Conservation (phyloP, 2,113 vertebrate genomes). For the Columbina picui region DNA sequence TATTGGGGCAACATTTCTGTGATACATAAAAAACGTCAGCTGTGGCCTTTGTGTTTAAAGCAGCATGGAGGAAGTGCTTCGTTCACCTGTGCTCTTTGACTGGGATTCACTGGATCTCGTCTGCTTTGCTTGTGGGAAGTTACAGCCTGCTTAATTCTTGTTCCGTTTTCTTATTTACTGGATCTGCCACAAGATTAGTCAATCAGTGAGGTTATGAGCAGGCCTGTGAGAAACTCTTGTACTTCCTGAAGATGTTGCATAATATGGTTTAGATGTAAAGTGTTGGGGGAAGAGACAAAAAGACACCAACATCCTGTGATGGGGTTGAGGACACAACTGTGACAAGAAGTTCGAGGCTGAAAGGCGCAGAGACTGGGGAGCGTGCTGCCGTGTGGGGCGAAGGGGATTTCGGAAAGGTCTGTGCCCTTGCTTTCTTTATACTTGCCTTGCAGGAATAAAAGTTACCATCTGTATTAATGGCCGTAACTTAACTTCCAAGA, state of each 20-base stretch:
- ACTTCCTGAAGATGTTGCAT: neutral
- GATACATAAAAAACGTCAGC: neutral
- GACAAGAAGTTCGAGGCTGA: neutral
- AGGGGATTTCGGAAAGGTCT: neutral
- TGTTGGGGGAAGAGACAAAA: neutral
- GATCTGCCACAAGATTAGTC: neutral
- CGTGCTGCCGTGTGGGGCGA: accelerated
- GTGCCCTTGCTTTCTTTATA: neutral
- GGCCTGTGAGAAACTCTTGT: neutral
- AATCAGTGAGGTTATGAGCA: neutral
- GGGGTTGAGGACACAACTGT: neutral
- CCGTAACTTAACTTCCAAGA: neutral
- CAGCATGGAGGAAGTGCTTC: neutral
- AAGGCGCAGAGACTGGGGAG: neutral
- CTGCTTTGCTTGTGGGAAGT: neutral
- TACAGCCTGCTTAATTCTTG: neutral
- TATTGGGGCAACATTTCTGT: neutral
- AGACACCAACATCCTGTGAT: neutral
- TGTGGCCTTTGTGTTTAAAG: neutral
- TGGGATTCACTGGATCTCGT: neutral
- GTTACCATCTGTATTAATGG: accelerated
- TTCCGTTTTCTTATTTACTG: neutral
- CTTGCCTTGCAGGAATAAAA: neutral
- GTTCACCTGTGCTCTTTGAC: neutral
- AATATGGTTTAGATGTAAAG: neutral